Percentiles rank a stretch among this genome's conserved stretches.
Conservation (phyloP, 2,888 invertebrate genomes). For the Epinotia nisella region DNA sequence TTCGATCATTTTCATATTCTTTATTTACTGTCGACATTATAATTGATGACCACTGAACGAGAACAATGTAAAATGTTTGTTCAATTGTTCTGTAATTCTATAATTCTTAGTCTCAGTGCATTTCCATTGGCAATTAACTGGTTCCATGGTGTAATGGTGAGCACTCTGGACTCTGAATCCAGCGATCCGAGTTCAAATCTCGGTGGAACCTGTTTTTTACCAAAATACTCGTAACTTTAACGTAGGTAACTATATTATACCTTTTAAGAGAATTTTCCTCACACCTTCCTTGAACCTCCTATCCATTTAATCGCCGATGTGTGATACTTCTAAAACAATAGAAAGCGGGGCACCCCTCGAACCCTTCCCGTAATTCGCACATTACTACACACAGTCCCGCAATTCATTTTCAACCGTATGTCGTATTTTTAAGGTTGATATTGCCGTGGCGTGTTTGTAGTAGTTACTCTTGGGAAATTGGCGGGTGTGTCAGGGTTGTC, state of each 20-base stretch:
- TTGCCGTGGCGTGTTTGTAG: neutral
- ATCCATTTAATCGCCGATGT: constrained; percentile 24
- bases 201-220: constrained; percentile 80
- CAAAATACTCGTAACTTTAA: neutral
- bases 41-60: neutral
- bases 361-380: constrained; percentile 32
- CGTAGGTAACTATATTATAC: neutral
- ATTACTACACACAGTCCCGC: constrained; percentile 5
- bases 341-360: constrained; percentile 26
- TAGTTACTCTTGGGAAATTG: constrained; percentile 46
- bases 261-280: neutral
- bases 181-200: constrained; percentile 88
- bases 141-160: constrained; percentile 81
- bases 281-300: neutral
- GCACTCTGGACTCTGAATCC: constrained; percentile 88
- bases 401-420: constrained; percentile 9
- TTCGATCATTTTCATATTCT: too few species aligned
- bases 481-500: constrained; percentile 45
- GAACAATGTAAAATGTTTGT: neutral
- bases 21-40: too few species aligned
- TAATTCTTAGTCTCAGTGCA: neutral
- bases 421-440: neutral
- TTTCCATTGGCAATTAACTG: constrained; percentile 8
- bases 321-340: constrained; percentile 39
- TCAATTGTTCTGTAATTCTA: neutral